phyloP scores from a whole-genome alignment of 2,113 vertebrate species.

The Anguilla rostrata region DNA sequence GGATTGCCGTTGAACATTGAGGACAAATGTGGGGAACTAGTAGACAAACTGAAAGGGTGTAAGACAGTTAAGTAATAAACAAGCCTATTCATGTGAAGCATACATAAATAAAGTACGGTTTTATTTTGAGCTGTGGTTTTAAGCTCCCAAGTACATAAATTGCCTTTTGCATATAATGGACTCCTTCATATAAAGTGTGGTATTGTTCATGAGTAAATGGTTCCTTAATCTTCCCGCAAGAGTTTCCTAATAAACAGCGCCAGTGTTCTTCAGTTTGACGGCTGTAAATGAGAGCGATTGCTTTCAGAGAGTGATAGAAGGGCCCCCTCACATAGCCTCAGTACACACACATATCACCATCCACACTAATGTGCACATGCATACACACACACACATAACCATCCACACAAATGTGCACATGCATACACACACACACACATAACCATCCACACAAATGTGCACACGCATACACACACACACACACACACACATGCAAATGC shows the following conservation, averaged over 20 bases:
- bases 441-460: neutral
- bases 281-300: neutral
- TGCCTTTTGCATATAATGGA: neutral
- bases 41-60: too few species aligned
- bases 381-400: constrained; percentile 25
- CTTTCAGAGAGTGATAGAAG: neutral
- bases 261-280: neutral
- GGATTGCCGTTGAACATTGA: too few species aligned
- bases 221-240: neutral
- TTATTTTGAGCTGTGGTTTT: neutral
- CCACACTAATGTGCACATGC: neutral
- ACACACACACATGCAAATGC: too few species aligned
- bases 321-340: neutral
- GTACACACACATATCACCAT: neutral
- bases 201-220: neutral
- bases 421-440: neutral
- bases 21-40: too few species aligned
- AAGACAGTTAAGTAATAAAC: neutral
- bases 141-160: neutral
- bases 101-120: neutral
- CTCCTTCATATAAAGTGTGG: neutral
- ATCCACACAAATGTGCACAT: neutral
- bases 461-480: too few species aligned
- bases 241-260: neutral
- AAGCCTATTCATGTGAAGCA: neutral